These are phyloP conservation scores for Drosophila birchii DNA, from an alignment of 2,888 invertebrate species.

Conservation along the genomic window DNA sequence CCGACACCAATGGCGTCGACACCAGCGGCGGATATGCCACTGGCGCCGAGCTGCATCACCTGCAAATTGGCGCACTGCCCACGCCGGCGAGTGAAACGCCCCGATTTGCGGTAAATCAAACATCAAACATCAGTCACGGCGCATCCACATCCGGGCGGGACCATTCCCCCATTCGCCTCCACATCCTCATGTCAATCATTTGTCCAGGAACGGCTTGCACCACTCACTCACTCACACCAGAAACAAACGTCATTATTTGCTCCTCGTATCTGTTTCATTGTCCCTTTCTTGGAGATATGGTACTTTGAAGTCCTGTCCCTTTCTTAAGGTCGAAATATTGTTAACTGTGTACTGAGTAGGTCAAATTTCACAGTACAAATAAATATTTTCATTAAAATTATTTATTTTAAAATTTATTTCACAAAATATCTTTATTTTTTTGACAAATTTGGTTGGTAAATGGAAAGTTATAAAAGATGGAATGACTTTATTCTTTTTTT, in stretches of 20 bases:
- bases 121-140: conserved; percentile 57
- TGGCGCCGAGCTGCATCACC: conserved; percentile 83
- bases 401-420: neutral
- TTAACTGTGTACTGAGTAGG: neutral
- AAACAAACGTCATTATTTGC: conserved; percentile 21
- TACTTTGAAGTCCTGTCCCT: neutral
- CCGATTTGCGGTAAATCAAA: conserved; percentile 85
- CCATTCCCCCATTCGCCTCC: conserved; percentile 12
- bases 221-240: conserved; percentile 19
- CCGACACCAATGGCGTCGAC: conserved; percentile 46
- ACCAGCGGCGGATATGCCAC: conserved; percentile 39
- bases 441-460: neutral
- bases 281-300: conserved; percentile 4
- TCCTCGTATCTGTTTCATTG: conserved; percentile 19
- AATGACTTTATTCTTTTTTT: too few species aligned
- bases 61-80: conserved; percentile 85
- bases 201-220: conserved; percentile 11
- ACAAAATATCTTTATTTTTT: neutral
- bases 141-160: conserved; percentile 17
- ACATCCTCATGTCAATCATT: neutral
- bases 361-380: neutral
- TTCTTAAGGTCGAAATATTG: neutral
- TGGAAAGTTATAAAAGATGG: too few species aligned
- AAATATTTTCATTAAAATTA: neutral
- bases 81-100: conserved; percentile 85